A percentile compares a stretch with the other conserved stretches of the same genome.
Conservation (phyloP, 2,888 invertebrate species). For the Thera britannica region DNA sequence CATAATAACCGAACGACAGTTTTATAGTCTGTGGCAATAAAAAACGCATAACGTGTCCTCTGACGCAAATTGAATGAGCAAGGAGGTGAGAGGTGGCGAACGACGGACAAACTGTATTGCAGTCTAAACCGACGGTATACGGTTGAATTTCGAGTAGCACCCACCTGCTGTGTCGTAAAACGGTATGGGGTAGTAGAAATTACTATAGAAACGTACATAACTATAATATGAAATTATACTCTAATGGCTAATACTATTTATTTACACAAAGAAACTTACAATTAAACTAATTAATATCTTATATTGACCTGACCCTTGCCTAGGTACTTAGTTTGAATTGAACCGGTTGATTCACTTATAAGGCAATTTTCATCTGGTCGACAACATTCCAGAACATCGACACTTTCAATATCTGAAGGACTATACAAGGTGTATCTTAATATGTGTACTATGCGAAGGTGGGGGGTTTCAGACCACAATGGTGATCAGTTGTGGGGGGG, state of each 20-base stretch:
- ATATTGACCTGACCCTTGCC: constrained; percentile 5
- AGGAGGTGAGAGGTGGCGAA: constrained; percentile 56
- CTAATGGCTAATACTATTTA: too few species aligned
- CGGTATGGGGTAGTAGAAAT: constrained; percentile 60
- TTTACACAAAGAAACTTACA: too few species aligned
- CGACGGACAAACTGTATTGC: constrained; percentile 36
- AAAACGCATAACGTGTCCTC: constrained; percentile 75
- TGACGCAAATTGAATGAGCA: constrained; percentile 75
- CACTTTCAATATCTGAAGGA: too few species aligned
- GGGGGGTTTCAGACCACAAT: too few species aligned
- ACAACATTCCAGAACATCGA: not conserved
- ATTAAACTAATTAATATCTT: constrained; percentile 7
- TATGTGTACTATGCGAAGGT: too few species aligned
- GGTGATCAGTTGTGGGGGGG: too few species aligned
- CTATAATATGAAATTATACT: constrained; percentile 13
- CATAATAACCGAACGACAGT: constrained; percentile 68
- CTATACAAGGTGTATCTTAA: too few species aligned
- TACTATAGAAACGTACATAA: constrained; percentile 39
- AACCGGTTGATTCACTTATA: not conserved
- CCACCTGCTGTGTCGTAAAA: constrained; percentile 49
- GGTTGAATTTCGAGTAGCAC: constrained; percentile 49
- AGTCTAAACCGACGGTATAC: constrained; percentile 43
- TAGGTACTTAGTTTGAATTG: not conserved
- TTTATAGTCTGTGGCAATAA: constrained; percentile 77
- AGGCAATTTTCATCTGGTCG: not conserved